Base-by-base conservation (phyloP, 2,113 vertebrate species). In the Australoheros scitulus region DNA sequence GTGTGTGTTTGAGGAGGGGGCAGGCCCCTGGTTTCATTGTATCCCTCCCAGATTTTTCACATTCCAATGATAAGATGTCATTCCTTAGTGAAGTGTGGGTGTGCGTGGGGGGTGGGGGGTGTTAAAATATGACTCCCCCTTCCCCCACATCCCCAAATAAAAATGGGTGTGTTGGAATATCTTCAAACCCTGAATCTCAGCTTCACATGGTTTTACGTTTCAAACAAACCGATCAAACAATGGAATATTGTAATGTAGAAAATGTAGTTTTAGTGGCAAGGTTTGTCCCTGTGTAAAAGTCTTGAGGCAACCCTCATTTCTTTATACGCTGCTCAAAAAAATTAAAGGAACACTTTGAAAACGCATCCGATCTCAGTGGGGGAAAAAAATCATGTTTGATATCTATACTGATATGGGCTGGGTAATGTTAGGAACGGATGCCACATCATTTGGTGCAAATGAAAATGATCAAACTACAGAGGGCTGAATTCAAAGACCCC, bases 51-150 rank as follows among this genome's bases (percentile, higher is more conserved):
- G 80, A 93, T 93, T 92, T 82, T 52, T 82, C 64, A 83, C 92
- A 94, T 94, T 93, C 94, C 91, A 80, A 34, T 83, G 91, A 90
- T 91, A 90, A 86, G 77, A 92, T 91, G 92, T 93, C 90, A 94
- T 86, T 82, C 79, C 64, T 81, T 56, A 56, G 58, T 64, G 38
- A 78, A 77, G 68, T 41, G 52, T 36, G 32, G 5, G 56, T 74
- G 61, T 79, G 68, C 18, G 61, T 57, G 17, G 56, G 81, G 15
- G 61, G 83, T 50, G 83, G 52, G 50, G 14, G 4, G 14, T 50
- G 77, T 26, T n/a, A 82, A 80, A 78, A 68, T 65, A 72, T 85
- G 50, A 76, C 79, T 26, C 61, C 29, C 29, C 34, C 7, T 24
- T 24, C 22, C 65, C 43, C 24, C 29, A 17, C 26, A 34, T 34